Conservation (phyloP, 2,888 invertebrate genomes). For the Drosophila nr. perissopoda region DNA sequence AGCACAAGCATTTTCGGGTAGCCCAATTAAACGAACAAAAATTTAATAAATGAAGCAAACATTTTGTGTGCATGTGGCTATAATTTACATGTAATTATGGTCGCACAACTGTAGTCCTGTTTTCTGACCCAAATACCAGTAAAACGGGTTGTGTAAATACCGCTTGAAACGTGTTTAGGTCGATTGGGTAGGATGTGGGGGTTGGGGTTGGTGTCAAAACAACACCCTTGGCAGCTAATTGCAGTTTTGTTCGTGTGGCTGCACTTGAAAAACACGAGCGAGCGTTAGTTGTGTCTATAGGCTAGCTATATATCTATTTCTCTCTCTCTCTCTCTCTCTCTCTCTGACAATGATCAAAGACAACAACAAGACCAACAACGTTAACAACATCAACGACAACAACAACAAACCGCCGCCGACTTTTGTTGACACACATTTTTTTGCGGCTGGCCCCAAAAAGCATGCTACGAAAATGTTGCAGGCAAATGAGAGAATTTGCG, state of each 20-base stretch:
- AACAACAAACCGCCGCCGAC: constrained; percentile 19
- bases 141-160: constrained; percentile 57
- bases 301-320: background rate
- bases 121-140: constrained; percentile 28
- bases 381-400: background rate
- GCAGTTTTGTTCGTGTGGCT: constrained; percentile 54
- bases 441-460: constrained; percentile 63
- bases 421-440: constrained; percentile 75
- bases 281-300: constrained; percentile 32
- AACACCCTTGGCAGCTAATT: constrained; percentile 47
- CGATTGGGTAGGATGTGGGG: background rate
- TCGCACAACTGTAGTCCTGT: constrained; percentile 35
- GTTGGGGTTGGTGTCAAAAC: constrained; percentile 7
- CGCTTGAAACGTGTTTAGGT: constrained; percentile 40
- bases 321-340: constrained; percentile 10
- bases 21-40: constrained; percentile 62
- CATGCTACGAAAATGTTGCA: constrained; percentile 63
- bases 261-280: constrained; percentile 42
- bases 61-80: constrained; percentile 53
- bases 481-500: constrained; percentile 75
- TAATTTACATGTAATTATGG: constrained; percentile 75
- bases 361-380: constrained; percentile 6
- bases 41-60: constrained; percentile 63
- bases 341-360: constrained; percentile 27
- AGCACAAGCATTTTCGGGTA: background rate